Evolutionary conservation across 2,113 vertebrate species (phyloP).

Genomic region (Oncorhynchus masou): DNA sequence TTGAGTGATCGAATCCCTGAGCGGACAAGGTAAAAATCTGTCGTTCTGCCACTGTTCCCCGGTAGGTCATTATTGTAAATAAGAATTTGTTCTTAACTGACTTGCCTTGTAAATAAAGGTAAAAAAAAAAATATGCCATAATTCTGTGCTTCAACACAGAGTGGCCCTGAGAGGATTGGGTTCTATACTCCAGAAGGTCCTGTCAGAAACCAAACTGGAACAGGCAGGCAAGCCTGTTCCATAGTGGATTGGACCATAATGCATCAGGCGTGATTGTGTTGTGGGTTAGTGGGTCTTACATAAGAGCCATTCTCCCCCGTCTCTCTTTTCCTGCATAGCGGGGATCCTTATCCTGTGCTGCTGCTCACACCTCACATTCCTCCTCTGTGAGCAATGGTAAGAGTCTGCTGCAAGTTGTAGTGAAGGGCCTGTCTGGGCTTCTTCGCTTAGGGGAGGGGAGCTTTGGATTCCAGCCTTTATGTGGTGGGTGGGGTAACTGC

Average conservation of each 20-base stretch:
- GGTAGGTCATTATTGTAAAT: too few species aligned
- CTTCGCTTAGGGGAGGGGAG: background rate
- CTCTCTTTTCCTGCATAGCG: background rate
- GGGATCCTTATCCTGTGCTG: conserved; percentile 6
- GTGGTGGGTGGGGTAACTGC: background rate
- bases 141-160: conserved; percentile 1
- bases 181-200: background rate
- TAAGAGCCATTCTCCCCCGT: background rate
- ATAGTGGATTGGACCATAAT: background rate
- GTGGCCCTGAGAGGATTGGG: conserved; percentile 15
- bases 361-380: conserved; percentile 2
- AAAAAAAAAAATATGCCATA: background rate
- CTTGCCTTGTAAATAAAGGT: too few species aligned
- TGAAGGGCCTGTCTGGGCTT: background rate
- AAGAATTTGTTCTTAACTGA: too few species aligned
- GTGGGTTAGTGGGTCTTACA: background rate
- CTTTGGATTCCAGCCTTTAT: conserved; percentile 7
- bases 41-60: too few species aligned
- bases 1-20: too few species aligned
- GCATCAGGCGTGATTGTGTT: background rate
- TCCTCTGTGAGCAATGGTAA: background rate
- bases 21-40: too few species aligned
- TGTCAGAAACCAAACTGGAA: conserved; percentile 27
- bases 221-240: conserved; percentile 11
- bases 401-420: background rate